These are phyloP conservation scores for Rhyacichthys aspro DNA, from an alignment of 2,797 vertebrate genomes.

Conservation along the genomic window DNA sequence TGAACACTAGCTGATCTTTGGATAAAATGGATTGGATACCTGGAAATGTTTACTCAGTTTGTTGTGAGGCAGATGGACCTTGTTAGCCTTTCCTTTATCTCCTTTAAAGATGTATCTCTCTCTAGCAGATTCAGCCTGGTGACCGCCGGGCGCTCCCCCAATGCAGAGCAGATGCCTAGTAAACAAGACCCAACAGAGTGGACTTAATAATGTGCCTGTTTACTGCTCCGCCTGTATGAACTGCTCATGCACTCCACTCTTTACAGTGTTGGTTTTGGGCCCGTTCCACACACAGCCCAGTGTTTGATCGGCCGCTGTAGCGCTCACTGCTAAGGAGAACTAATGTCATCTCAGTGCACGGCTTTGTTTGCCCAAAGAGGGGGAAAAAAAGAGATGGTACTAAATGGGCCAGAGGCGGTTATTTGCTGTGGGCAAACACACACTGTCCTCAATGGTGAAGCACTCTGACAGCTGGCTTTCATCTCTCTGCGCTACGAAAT, in stretches of 20 bases:
- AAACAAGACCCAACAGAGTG: no score
- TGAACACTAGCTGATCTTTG: no score
- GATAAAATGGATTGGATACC: no score
- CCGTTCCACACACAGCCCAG: constrained; percentile 54
- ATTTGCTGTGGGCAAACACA: constrained; percentile 80
- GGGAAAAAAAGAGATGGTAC: constrained; percentile 58
- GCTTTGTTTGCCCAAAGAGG: constrained; percentile 71
- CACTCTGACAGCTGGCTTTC: constrained; percentile 63
- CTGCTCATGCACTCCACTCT: constrained; percentile 53
- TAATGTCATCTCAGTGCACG: constrained; percentile 64
- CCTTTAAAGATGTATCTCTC: no score
- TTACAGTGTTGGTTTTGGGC: constrained; percentile 72
- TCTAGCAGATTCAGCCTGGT: no score
- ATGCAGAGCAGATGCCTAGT: no score
- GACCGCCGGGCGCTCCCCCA: no score
- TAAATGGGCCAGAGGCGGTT: constrained; percentile 70
- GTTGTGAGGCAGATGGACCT: no score
- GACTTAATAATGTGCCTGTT: constrained; percentile 30
- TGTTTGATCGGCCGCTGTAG: constrained; percentile 68
- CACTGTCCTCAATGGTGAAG: constrained; percentile 56
- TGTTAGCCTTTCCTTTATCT: no score
- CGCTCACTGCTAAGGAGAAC: constrained; percentile 49
- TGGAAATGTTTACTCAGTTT: no score
- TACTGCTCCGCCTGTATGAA: constrained; percentile 45
- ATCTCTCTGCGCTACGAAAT: constrained; percentile 42